Evolutionary conservation across 2,113 vertebrate genomes (phyloP), one percentile per base, ranked within the genome.

Genomic region (Fregetta grallaria): DNA sequence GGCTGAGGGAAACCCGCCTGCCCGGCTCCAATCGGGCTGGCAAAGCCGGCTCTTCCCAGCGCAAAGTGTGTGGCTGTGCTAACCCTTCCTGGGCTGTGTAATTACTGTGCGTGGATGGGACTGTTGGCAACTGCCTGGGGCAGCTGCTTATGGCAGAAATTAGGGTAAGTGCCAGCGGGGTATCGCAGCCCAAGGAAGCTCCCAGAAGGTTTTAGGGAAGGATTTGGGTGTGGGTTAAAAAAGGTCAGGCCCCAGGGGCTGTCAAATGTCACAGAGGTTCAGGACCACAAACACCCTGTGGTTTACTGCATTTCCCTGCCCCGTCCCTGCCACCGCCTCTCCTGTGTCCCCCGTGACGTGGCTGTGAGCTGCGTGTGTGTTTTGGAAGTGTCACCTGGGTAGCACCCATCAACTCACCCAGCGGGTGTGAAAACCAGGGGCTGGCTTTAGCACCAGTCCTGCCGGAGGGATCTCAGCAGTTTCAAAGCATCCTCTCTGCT

Each of bases 51-150:
- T 75, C 6, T 78, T 85, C 73, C 65, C 72, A 80, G 45, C 5
- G 2, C 59, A 13, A 58, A 45, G 15, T 1, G 9, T 30, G 42
- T 1, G 17, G 59, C 72, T 61, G 36, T 20, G 66, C 74, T 26
- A 32, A 27, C 45, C 86, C 49, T 63, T 50, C 63, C 53, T 44
- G 67, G 71, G 52, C 74, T 25, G 9, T 4, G 30, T 25, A 26
- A 42, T 15, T 12, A 0, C 44, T 25, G 38, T 36, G 14, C 0
- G 0, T 23, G 89, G 20, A 73, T 6, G 23, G 82, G 45, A 11
- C 45, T 73, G 82, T 15, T 7, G 32, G 72, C 38, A 32, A 8
- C 36, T 49, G 53, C 80, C 59, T 1, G 2, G 13, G 58, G 68
- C 1, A 4, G 49, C 67, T 88, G 86, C 70, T 68, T 30, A 12